These are phyloP conservation scores for Camponotus pennsylvanicus DNA, from an alignment of 1,140 invertebrate genomes.

Conservation along the genomic window DNA sequence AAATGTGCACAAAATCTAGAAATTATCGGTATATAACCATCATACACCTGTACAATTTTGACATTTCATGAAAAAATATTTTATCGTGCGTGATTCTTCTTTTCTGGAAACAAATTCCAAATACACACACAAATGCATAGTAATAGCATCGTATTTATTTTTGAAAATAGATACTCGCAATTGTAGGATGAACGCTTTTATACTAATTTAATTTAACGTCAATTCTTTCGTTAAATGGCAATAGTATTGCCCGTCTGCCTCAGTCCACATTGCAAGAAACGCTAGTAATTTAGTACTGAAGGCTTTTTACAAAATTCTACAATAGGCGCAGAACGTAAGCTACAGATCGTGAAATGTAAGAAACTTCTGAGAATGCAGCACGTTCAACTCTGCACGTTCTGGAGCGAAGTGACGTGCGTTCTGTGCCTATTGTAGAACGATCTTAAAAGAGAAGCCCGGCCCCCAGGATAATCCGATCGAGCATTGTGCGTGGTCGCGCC, in stretches of 20 bases:
- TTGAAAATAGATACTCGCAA: not conserved
- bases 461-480: constrained; percentile 41
- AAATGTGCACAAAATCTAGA: not conserved
- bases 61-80: not conserved
- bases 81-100: not conserved
- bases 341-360: constrained; percentile 1
- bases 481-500: constrained; percentile 46
- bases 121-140: not conserved
- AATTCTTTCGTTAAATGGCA: constrained; percentile 32
- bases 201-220: constrained; percentile 5
- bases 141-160: not conserved
- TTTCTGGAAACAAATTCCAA: not conserved
- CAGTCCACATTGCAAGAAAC: not conserved
- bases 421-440: constrained; percentile 26
- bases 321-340: not conserved
- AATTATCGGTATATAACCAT: not conserved
- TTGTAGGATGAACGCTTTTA: not conserved
- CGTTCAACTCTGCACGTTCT: constrained; percentile 42
- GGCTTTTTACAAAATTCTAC: not conserved
- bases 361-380: not conserved
- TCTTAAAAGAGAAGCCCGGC: constrained; percentile 30
- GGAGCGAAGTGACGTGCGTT: constrained; percentile 44
- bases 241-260: constrained; percentile 18
- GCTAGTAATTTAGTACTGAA: constrained; percentile 6
- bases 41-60: not conserved